These are phyloP conservation scores for Meloidogyne floridensis DNA, from an alignment of 1,140 invertebrate genomes.

Conservation along the genomic window DNA sequence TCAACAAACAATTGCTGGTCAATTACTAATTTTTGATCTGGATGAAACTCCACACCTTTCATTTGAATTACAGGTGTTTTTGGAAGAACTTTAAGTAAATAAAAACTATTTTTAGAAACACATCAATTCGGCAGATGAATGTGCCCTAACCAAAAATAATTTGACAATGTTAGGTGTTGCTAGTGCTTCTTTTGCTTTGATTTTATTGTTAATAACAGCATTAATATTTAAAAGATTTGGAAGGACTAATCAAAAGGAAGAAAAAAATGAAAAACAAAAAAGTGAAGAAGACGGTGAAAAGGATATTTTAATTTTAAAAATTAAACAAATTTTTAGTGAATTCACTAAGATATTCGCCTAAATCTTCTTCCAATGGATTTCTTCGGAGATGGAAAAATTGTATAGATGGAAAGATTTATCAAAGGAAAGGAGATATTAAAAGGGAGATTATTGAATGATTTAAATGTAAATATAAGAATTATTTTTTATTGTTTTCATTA, in stretches of 20 bases:
- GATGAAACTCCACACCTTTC: conserved; percentile 58
- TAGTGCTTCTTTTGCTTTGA: conserved; percentile 23
- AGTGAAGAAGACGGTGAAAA: too few relatives aligned
- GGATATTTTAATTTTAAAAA: too few relatives aligned
- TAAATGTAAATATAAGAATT: too few relatives aligned
- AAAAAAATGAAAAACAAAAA: background rate
- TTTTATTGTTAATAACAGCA: conserved; percentile 36
- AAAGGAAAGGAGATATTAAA: too few relatives aligned
- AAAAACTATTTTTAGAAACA: conserved; percentile 4
- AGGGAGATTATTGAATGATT: too few relatives aligned
- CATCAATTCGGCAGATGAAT: conserved; percentile 14
- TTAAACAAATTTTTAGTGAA: too few relatives aligned
- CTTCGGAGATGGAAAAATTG: too few relatives aligned
- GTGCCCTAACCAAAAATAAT: conserved; percentile 48
- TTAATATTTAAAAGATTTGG: conserved; percentile 13
- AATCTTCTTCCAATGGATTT: too few relatives aligned
- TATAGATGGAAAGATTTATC: too few relatives aligned
- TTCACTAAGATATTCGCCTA: too few relatives aligned
- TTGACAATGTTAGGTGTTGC: conserved; percentile 31
- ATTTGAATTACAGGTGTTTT: conserved; percentile 17
- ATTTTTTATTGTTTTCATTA: too few relatives aligned
- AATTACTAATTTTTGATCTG: conserved; percentile 61
- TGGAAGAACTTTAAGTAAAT: background rate
- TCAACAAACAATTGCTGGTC: conserved; percentile 59
- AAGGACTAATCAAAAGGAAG: background rate